Evolutionary conservation across 1,140 invertebrate species (phyloP), one percentile per base, ranked within the genome.

Genomic region (Triops cancriformis): DNA sequence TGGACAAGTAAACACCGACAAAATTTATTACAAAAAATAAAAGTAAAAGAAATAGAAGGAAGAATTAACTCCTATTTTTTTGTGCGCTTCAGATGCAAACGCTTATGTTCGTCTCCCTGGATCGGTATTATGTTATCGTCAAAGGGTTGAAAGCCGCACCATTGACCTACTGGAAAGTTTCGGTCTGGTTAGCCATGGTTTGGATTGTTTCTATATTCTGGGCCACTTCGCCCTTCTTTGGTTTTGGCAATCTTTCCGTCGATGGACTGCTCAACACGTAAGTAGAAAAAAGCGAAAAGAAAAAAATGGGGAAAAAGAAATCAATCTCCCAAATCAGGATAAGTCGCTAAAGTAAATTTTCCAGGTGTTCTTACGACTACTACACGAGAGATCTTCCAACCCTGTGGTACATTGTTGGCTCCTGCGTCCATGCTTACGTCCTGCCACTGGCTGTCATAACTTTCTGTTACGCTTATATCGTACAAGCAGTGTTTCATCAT

Each of bases 331-430:
- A 18, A 64, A 23, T 64, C 51, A 64, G 23, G 23, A n/a, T 12
- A 64, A 14, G 14, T 23, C 23, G 18, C 51, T 64, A 12, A 1
- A 64, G 3, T 64, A 64, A 23, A 6, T 18, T 6, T 64, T 64
- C 51, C 51, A 79, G 78, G 74, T 79, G 78, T 51, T 79, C 78
- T 42, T 79, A 72, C 76, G 93, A 95, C 83, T 94, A 94, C 82
- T 83, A 94, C 51, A 88, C 84, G 74, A 88, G 89, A 82, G 88
- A 90, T 73, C 89, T 88, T 87, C 77, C 87, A 12, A 89, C 88
- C 80, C 86, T 86, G 75, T 90, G 90, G 77, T 93, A 83, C 79
- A 81, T 82, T 12, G 14, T 83, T 12, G 64, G 80, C 37, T 81
- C 80, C 31, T 81, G 73, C n/a, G 12, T 82, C 5, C 77, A 78